These are phyloP conservation scores for Drosophila pegasa DNA, from an alignment of 2,888 invertebrate species.

Conservation along the genomic window DNA sequence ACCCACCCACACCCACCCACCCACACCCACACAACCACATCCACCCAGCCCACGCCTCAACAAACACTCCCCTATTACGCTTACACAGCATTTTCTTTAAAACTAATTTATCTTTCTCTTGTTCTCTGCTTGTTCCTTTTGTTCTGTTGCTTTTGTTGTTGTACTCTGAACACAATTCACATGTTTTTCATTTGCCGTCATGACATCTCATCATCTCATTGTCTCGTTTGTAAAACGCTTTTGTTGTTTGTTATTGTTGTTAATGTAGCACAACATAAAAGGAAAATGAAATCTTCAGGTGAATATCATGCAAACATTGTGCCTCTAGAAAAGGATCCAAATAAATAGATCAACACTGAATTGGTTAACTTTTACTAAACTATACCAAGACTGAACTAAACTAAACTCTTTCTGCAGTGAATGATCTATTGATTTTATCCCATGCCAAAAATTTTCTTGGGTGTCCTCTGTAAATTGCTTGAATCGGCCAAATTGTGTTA, in stretches of 20 bases:
- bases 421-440: slow-evolving; percentile 21
- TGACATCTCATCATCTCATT: slow-evolving; percentile 35
- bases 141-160: slow-evolving; percentile 11
- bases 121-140: slow-evolving; percentile 24
- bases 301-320: slow-evolving; percentile 66
- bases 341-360: slow-evolving; percentile 5
- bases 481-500: neutral
- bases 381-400: neutral
- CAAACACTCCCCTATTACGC: slow-evolving; percentile 8
- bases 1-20: neutral
- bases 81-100: slow-evolving; percentile 22
- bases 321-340: slow-evolving; percentile 2
- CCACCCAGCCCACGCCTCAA: neutral
- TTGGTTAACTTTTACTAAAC: neutral
- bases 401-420: neutral
- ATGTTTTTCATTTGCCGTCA: slow-evolving; percentile 33
- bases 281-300: slow-evolving; percentile 86
- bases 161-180: slow-evolving; percentile 31
- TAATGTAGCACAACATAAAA: slow-evolving; percentile 86
- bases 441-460: slow-evolving; percentile 12
- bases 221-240: slow-evolving; percentile 65
- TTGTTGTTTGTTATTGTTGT: slow-evolving; percentile 61
- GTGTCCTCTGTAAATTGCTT: slow-evolving; percentile 4
- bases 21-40: neutral
- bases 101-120: slow-evolving; percentile 44